Evolutionary conservation across 2,888 invertebrate species (phyloP).

Genomic region (Cheiracanthium punctorium): DNA sequence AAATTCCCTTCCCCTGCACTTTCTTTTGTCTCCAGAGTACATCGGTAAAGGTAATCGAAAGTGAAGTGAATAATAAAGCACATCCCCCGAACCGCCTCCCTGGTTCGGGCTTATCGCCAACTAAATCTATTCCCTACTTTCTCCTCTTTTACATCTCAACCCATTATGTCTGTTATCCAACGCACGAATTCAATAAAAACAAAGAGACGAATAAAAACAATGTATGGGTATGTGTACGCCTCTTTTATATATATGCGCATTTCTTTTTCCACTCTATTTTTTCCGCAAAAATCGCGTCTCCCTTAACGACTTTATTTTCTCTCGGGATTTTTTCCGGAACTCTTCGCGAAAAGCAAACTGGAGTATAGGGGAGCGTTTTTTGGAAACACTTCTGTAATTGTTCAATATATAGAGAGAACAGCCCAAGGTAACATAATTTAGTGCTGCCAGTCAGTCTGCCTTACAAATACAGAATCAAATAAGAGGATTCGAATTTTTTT

Average conservation of each 20-base stretch:
- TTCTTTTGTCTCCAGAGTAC: slow-evolving; percentile 54
- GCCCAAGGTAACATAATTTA: slow-evolving; percentile 42
- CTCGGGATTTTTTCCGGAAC: slow-evolving; percentile 53
- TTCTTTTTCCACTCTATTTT: slow-evolving; percentile 16
- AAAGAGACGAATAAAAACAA: slow-evolving; percentile 56
- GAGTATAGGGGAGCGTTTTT: not conserved
- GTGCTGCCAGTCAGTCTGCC: slow-evolving; percentile 16
- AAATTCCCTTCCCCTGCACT: slow-evolving; percentile 22
- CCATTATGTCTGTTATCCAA: slow-evolving; percentile 33
- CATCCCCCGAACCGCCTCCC: not conserved
- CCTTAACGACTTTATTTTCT: slow-evolving; percentile 53
- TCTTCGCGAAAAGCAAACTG: slow-evolving; percentile 31
- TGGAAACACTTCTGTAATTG: slow-evolving; percentile 53
- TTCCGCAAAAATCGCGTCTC: slow-evolving; percentile 34
- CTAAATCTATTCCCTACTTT: slow-evolving; percentile 44
- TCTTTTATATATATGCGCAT: slow-evolving; percentile 14
- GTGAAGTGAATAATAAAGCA: slow-evolving; percentile 42
- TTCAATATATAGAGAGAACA: slow-evolving; percentile 39
- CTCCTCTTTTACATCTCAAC: slow-evolving; percentile 51
- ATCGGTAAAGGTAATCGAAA: slow-evolving; percentile 64
- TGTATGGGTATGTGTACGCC: not conserved
- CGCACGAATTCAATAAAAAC: slow-evolving; percentile 60
- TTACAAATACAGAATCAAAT: not conserved
- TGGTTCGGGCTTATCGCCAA: slow-evolving; percentile 23
- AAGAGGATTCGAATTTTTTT: slow-evolving; percentile 1